phyloP scores from a whole-genome alignment of 2,797 vertebrate species.

The Clarias laeviceps region DNA sequence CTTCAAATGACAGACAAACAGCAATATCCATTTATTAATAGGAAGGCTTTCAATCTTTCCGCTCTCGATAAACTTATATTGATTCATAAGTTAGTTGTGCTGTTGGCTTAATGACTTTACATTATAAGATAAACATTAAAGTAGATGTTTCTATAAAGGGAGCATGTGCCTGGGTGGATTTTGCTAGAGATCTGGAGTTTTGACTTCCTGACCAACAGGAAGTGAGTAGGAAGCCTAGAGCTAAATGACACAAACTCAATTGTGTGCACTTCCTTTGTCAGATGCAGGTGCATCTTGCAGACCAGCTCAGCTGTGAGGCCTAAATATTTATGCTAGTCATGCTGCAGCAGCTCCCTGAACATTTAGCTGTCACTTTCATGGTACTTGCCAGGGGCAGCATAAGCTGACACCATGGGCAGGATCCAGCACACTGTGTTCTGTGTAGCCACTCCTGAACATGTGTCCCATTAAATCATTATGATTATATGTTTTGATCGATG shows the following conservation, averaged over 20 bases:
- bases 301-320: neutral
- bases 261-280: slow-evolving; percentile 47
- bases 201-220: slow-evolving; percentile 51
- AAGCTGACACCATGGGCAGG: neutral
- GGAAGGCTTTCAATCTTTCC: neutral
- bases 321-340: neutral
- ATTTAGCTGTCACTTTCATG: neutral
- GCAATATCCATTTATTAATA: neutral
- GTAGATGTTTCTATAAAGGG: neutral
- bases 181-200: slow-evolving; percentile 14
- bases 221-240: slow-evolving; percentile 37
- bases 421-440: neutral
- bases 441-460: neutral
- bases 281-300: slow-evolving; percentile 43
- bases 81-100: slow-evolving; percentile 22
- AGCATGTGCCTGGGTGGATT: slow-evolving; percentile 1
- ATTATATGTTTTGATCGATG: neutral
- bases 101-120: slow-evolving; percentile 2
- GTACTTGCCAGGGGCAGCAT: neutral
- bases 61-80: neutral
- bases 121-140: neutral
- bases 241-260: slow-evolving; percentile 51
- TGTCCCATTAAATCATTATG: neutral
- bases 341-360: neutral
- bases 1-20: neutral